Percentiles rank a stretch among this genome's conserved stretches.
Evolutionary conservation across 1,140 invertebrate genomes (phyloP).

Genomic region (Polypedilum vanderplanki): DNA sequence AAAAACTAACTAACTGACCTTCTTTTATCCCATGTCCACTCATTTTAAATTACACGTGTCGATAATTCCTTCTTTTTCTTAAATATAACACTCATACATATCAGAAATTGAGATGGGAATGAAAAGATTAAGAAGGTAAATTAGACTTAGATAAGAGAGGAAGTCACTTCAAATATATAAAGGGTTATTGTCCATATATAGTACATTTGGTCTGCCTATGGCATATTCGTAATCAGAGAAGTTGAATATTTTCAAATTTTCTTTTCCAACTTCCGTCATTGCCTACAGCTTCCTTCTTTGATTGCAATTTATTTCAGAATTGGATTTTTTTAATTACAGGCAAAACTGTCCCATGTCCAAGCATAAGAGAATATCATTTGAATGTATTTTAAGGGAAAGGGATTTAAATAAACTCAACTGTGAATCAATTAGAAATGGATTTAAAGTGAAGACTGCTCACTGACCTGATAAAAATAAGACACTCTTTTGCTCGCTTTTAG

Average conservation of each 20-base stretch:
- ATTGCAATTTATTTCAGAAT: background rate
- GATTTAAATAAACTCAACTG: background rate
- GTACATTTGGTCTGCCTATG: too few relatives aligned
- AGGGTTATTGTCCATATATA: too few relatives aligned
- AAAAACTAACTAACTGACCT: background rate
- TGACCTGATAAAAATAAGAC: background rate
- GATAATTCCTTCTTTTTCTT: background rate
- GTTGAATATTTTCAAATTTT: background rate
- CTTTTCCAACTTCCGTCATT: slow-evolving; percentile 2
- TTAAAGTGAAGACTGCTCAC: slow-evolving; percentile 4
- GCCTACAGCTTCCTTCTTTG: background rate
- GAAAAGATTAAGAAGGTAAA: background rate
- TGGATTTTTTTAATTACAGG: background rate
- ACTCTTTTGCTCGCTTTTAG: background rate
- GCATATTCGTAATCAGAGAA: background rate
- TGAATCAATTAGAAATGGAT: slow-evolving; percentile 5
- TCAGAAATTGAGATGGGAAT: background rate
- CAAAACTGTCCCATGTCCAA: background rate
- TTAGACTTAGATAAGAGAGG: background rate
- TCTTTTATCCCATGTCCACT: background rate
- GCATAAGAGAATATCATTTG: background rate
- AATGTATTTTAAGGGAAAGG: too few relatives aligned
- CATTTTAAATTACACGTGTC: background rate
- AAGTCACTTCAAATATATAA: too few relatives aligned
- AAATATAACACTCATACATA: background rate